Evolutionary conservation across 2,797 vertebrate genomes (phyloP), one percentile per base, ranked within the genome.

Genomic region (Poeciliopsis infans): DNA sequence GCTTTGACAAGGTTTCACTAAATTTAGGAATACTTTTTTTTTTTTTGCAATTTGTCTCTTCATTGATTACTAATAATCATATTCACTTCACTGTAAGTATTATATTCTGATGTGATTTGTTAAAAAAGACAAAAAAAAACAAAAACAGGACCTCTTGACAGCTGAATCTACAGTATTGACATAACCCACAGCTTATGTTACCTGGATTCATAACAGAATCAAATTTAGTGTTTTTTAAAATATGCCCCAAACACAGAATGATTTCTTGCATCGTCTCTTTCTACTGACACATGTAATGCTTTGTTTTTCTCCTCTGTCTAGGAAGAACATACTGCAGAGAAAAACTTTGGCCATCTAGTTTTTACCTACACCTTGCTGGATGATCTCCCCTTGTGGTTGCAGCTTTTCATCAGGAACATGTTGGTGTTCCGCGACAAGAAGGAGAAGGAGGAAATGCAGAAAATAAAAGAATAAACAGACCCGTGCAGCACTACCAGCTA

Each of bases 371-470:
- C 13, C 45, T 15, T 46, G 13, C 13, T 46, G 45, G 45, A 46
- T 4, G 45, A 46, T 1, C 1, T 46, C 13, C 45, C 45, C 45
- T 0, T 15, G 1, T 46, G 45, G 45, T 4, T 15, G 13, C 4
- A 46, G 1, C 45, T 46, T 15, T 94, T 95, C 0, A 75, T 79
- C 12, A 88, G 91, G 71, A 94, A 94, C 31, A 94, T 96, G 39
- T 90, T 93, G 7, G 46, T 85, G 20, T 83, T 95, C 25, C 94
- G 95, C 88, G 81, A 66, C 0, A 91, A 95, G 82, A 92, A 49
- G 46, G 89, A 72, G 4, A 4, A 78, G 91, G 73, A 75, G 45
- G 82, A 31, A 88, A 88, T 46, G 47, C 85, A 92, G 46, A 82
- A 25, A 75, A 6, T 73, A 7, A 36, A 13, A 53, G 31, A 33